phyloP scores from a whole-genome alignment of 2,888 invertebrate genomes.

The Amphiduros pacificus region DNA sequence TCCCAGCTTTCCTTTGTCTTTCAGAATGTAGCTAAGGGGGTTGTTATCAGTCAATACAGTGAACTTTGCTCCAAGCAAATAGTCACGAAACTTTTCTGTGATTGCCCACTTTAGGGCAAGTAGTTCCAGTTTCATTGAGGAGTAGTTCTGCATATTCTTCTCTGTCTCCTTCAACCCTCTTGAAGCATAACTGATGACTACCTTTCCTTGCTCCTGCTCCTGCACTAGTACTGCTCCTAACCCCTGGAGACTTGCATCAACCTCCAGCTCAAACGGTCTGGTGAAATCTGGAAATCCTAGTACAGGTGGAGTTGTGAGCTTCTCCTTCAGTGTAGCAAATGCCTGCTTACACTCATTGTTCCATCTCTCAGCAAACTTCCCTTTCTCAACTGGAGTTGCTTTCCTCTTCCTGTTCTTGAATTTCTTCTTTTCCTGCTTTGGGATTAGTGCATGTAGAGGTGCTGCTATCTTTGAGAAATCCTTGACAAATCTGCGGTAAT shows the following conservation, averaged over 20 bases:
- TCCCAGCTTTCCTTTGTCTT: background rate
- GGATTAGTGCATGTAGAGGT: background rate
- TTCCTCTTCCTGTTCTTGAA: background rate
- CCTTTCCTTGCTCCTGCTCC: constrained; percentile 3
- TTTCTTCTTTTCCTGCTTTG: background rate
- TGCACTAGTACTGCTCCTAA: constrained; percentile 18
- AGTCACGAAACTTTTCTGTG: constrained; percentile 3
- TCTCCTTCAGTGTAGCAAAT: constrained; percentile 1
- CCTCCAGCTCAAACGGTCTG: constrained; percentile 3
- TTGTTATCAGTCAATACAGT: constrained; percentile 7
- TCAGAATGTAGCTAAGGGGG: background rate
- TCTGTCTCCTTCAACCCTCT: constrained; percentile 1
- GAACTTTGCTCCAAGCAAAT: constrained; percentile 4
- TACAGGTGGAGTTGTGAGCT: constrained; percentile 17
- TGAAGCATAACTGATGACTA: constrained; percentile 13
- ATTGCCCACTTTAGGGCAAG: constrained; percentile 7
- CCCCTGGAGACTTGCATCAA: constrained; percentile 10
- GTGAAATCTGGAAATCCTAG: constrained; percentile 11
- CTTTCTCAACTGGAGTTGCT: background rate
- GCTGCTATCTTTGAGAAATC: constrained; percentile 9
- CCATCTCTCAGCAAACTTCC: constrained; percentile 13
- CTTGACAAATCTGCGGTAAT: constrained; percentile 16
- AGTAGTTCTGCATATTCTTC: constrained; percentile 12
- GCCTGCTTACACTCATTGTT: background rate
- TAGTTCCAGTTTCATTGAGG: constrained; percentile 14